Conservation (phyloP, 2,797 vertebrate genomes). For the Aselliscus stoliczkanus region DNA sequence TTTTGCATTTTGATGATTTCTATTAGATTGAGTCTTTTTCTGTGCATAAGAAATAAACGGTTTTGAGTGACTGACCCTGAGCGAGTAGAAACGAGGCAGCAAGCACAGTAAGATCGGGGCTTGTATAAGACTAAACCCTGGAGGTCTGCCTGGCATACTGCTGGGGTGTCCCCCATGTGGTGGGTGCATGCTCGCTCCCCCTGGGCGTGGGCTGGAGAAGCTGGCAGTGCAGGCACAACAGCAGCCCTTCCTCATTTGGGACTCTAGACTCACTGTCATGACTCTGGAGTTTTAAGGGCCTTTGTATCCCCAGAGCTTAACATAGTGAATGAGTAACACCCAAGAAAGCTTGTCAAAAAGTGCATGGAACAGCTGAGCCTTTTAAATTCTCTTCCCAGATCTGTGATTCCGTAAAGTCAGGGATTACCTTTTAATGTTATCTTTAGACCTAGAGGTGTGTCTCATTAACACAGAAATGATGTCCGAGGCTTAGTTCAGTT, state of each 20-base stretch:
- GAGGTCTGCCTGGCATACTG: not conserved
- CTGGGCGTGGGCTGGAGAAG: not conserved
- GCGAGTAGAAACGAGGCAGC: not conserved
- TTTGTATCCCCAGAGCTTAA: not conserved
- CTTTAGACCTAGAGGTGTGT: not conserved
- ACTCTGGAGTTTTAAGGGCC: not conserved
- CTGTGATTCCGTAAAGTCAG: not conserved
- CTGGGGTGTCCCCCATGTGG: accelerated
- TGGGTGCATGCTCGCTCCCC: no score
- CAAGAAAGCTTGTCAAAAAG: not conserved
- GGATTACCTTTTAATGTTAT: not conserved
- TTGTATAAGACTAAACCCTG: not conserved
- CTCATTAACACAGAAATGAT: not conserved
- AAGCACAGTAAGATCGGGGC: not conserved
- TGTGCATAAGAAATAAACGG: not conserved
- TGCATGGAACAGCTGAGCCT: not conserved
- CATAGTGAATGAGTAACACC: not conserved
- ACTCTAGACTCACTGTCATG: not conserved
- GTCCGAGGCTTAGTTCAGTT: not conserved
- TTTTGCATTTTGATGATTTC: not conserved
- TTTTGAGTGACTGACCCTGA: not conserved
- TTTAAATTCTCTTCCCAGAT: not conserved
- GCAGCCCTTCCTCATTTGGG: not conserved
- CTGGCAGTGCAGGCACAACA: no score
- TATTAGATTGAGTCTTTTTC: not conserved